Base-by-base conservation (phyloP, 1,140 invertebrate genomes). In the Temnothorax curvispinosus region DNA sequence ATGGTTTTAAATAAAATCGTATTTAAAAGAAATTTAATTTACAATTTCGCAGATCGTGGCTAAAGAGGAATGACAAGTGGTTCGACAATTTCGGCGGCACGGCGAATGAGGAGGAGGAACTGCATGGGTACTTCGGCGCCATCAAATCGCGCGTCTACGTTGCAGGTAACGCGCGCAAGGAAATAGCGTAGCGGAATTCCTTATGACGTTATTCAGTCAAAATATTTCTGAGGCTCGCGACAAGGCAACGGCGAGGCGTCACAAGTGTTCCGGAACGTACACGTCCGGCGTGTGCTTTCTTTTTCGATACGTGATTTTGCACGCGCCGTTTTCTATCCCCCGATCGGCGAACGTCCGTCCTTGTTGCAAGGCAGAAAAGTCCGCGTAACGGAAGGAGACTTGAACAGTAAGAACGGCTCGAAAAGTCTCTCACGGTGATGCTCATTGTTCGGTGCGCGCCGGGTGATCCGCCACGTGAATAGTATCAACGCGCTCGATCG, bases 61-160 rank as follows among this genome's bases (percentile, higher is more conserved):
- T 92, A 54, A 91, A 64, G 38, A 93, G 86, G 50, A 92, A 92
- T 85, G 90, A 93, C 82, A 92, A 91, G 85, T 93, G 91, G 90
- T 89, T 93, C 44, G 89, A 92, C 44, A 90, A 87, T 62, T 92
- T 93, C 86, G 91, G 89, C 58, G 84, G 62, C n/a, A 9, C 87
- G 65, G 80, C 89, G 38, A 62, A 77, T 21, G 85, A 82, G 27
- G 85, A 82, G 27, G 78, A 77, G 41, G 87, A 93, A 71, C 64
- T 86, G 44, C 81, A 86, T 7, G 67, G 87, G 54, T 77, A 85
- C 60, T 92, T 93, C 78, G 89, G 76, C 67, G 93, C 93, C 76
- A 88, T 92, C 11, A 92, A 92, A 90, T 91, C 92, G 38, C 89
- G 38, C 50, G 89, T 91, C 65, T 87, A 91, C 62, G 64, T 90